These are phyloP conservation scores for Brachypalpus laphriformis DNA, from an alignment of 2,888 invertebrate species.

Conservation along the genomic window DNA sequence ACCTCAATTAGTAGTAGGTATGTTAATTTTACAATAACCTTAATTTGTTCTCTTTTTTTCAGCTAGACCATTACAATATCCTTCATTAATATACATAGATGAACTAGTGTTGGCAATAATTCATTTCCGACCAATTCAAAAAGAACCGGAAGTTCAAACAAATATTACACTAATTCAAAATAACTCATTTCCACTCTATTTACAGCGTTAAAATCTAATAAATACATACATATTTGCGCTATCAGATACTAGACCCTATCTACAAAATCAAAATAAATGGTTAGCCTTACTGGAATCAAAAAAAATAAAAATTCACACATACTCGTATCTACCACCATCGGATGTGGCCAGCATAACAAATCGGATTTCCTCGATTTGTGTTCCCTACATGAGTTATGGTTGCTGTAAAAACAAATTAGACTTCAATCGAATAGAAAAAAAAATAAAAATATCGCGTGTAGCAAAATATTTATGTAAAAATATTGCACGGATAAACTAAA, in stretches of 20 bases:
- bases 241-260: slow-evolving; percentile 23
- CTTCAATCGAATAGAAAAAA: slow-evolving; percentile 7
- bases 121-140: neutral
- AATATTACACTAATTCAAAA: slow-evolving; percentile 12
- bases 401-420: slow-evolving; percentile 46
- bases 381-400: slow-evolving; percentile 49
- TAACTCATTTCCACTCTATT: slow-evolving; percentile 43
- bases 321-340: slow-evolving; percentile 34
- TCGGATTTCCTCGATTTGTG: slow-evolving; percentile 71
- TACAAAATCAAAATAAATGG: slow-evolving; percentile 18
- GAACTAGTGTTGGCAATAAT: neutral
- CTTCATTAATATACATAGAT: slow-evolving; percentile 1
- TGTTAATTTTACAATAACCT: neutral
- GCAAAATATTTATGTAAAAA: slow-evolving; percentile 49
- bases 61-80: neutral
- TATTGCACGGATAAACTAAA: slow-evolving; percentile 10
- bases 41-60: neutral
- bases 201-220: slow-evolving; percentile 23
- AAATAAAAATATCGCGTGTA: neutral
- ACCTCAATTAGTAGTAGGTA: neutral
- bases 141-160: slow-evolving; percentile 13
- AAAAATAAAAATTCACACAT: neutral
- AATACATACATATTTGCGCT: slow-evolving; percentile 14
- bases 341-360: slow-evolving; percentile 75
- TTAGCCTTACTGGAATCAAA: slow-evolving; percentile 10